A percentile compares a stretch with the other conserved stretches of the same genome.
These are phyloP conservation scores for Phenganax stokvisi DNA, from an alignment of 92 coral and sea anemone species.

Conservation along the genomic window DNA sequence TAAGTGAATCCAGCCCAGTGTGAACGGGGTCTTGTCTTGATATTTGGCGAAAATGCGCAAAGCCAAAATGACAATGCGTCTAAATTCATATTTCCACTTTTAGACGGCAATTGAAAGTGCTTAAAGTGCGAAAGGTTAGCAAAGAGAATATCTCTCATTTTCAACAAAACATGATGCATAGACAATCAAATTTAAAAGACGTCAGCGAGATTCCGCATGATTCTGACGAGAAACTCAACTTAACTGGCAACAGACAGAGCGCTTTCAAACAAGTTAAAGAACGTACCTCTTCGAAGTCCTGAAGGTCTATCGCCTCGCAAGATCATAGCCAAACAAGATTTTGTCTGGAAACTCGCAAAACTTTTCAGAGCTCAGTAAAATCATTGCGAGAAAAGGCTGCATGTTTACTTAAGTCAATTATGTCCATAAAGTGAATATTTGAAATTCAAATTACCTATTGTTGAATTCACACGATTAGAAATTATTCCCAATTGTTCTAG, in stretches of 20 bases:
- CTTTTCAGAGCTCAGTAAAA: too few relatives aligned
- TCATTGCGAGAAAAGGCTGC: too few relatives aligned
- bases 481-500: too few relatives aligned
- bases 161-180: slow-evolving; percentile 26
- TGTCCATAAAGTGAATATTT: too few relatives aligned
- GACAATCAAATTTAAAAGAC: slow-evolving; percentile 21
- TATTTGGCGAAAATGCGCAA: too few relatives aligned
- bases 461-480: too few relatives aligned
- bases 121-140: slow-evolving; percentile 37
- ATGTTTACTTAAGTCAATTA: too few relatives aligned
- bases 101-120: slow-evolving; percentile 36
- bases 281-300: slow-evolving; percentile 2
- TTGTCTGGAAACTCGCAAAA: too few relatives aligned
- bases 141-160: slow-evolving; percentile 35
- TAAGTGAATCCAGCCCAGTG: too few relatives aligned
- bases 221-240: slow-evolving; percentile 1
- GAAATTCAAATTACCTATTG: too few relatives aligned
- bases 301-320: background rate
- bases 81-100: background rate
- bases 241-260: background rate
- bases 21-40: too few relatives aligned
- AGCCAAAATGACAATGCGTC: too few relatives aligned
- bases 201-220: slow-evolving; percentile 22
- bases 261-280: slow-evolving; percentile 9
- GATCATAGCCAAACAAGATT: background rate